Conservation (phyloP, 2,888 invertebrate genomes). For the Polydrusus tereticollis region DNA sequence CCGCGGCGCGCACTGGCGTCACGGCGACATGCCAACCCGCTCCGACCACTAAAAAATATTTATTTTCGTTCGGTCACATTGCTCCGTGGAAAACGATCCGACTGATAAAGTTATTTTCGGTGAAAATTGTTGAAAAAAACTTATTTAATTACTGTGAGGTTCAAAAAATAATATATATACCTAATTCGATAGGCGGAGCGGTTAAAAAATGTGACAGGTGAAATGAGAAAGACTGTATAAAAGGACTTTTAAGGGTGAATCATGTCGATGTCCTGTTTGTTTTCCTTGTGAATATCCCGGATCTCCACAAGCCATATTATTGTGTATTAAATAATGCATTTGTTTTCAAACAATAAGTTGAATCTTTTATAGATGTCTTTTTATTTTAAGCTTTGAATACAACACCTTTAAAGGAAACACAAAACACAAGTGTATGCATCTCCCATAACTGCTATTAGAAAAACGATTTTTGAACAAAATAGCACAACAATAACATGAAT, state of each 20-base stretch:
- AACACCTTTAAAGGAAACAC: too few relatives aligned
- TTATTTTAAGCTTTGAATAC: too few relatives aligned
- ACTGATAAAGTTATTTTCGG: conserved; percentile 18
- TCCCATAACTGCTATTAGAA: too few relatives aligned
- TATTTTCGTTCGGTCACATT: conserved; percentile 46
- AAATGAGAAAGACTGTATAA: conserved; percentile 6
- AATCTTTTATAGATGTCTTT: too few relatives aligned
- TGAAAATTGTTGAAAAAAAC: conserved; percentile 20
- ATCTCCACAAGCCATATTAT: background rate
- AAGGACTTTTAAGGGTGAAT: conserved; percentile 13
- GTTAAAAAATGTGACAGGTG: conserved; percentile 13
- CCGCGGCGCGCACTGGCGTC: conserved; percentile 64
- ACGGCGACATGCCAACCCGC: conserved; percentile 63
- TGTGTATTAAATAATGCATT: background rate
- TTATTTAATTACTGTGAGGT: background rate
- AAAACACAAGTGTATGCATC: too few relatives aligned
- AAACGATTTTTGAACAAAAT: too few relatives aligned
- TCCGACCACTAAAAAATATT: conserved; percentile 47
- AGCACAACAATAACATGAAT: too few relatives aligned
- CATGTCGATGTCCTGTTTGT: conserved; percentile 6
- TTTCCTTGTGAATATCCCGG: background rate
- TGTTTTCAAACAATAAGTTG: too few relatives aligned
- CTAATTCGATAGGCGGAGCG: background rate
- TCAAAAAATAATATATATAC: background rate
- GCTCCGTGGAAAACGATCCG: conserved; percentile 28